Evolutionary conservation across 2,113 vertebrate genomes (phyloP).

Genomic region (Ahaetulla prasina): DNA sequence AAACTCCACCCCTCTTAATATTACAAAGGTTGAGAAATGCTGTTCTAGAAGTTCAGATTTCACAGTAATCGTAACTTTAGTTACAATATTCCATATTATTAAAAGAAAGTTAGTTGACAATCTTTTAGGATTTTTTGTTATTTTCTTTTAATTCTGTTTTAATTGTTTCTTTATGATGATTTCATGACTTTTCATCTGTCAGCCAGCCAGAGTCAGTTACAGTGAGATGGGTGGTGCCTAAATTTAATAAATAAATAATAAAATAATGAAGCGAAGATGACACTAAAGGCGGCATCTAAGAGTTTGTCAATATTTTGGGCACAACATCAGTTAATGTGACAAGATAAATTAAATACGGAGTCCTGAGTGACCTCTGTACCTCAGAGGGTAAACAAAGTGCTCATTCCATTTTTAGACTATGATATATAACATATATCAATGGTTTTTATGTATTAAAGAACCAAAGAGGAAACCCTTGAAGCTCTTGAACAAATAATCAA

Average conservation of each 20-base stretch:
- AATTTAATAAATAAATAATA: neutral
- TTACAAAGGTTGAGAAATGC: neutral
- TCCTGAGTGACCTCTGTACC: neutral
- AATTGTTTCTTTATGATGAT: neutral
- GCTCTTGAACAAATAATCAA: neutral
- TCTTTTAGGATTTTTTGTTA: slow-evolving; percentile 35
- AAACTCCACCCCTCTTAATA: neutral
- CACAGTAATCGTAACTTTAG: neutral
- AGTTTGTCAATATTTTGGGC: slow-evolving; percentile 31
- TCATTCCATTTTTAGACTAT: slow-evolving; percentile 35
- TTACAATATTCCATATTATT: slow-evolving; percentile 8
- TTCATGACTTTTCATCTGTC: neutral
- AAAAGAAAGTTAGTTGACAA: slow-evolving; percentile 17
- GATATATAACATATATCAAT: slow-evolving; percentile 15
- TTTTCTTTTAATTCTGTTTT: neutral
- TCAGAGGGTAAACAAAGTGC: slow-evolving; percentile 18
- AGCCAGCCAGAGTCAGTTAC: neutral
- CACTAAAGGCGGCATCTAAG: slow-evolving; percentile 16
- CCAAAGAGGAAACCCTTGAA: neutral
- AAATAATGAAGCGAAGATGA: slow-evolving; percentile 36
- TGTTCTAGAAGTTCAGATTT: neutral
- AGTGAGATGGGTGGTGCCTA: neutral
- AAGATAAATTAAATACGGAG: slow-evolving; percentile 36
- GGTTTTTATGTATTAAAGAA: slow-evolving; percentile 28
- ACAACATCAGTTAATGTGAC: slow-evolving; percentile 46